Base-by-base conservation (phyloP, 2,113 vertebrate genomes). In the Notothenia rossii region DNA sequence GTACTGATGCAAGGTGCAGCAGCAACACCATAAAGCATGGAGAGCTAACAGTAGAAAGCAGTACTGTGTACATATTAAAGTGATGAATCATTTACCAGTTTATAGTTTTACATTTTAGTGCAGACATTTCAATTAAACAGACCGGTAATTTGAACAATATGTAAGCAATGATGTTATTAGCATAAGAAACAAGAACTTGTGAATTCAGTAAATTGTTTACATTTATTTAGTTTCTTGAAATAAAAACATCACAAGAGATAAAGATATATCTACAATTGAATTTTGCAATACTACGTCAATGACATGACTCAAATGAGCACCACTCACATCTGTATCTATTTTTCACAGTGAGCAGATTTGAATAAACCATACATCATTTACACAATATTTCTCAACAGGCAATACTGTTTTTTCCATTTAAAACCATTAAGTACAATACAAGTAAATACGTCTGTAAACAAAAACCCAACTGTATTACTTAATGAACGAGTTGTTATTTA, bases 321-420 rank as follows among this genome's bases (percentile, higher is more conserved):
- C 56, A 61, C 53, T 9, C 48, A 66, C 55, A 9, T 76, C 56
- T 69, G 68, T 78, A 79, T 70, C 20, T 25, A 0, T 10, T 73
- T 73, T 81, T 79, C 68, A 70, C 49, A 43, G 11, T 29, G 33
- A 45, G 15, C 25, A 46, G 20, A 67, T 78, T 64, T 79, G 18
- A 46, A 58, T 78, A 65, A 73, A 81, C 66, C 83, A 77, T 88
- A 91, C 82, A 90, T 48, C 43, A 89, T 92, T 86, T 92, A 92
- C 86, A 92, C 56, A 3, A 33, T 68, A n/a, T 48, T 60, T 46
- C 10, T 67, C 33, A 18, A 22, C 67, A 81, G 54, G 15, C 33
- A 86, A 61, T 12, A 55, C 50, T 58, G 1, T 12, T 66, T 55
- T 75, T 56, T 49, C 59, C 15, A 13, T 53, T 10, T 45, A 64